These are phyloP conservation scores for Heterohyrax brucei DNA, from an alignment of 2,797 vertebrate species.

Conservation along the genomic window DNA sequence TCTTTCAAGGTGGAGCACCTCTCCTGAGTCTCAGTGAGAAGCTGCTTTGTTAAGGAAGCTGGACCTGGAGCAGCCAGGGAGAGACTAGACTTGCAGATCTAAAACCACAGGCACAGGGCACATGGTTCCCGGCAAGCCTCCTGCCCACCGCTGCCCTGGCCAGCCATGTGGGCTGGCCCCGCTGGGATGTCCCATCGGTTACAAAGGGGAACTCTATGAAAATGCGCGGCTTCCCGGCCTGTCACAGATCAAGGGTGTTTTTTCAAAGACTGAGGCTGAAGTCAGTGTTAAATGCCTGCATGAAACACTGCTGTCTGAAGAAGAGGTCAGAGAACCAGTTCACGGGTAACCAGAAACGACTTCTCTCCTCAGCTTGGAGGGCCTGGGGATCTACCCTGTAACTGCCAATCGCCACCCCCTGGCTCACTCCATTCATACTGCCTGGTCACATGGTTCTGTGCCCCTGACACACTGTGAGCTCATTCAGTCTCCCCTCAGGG, in stretches of 20 bases:
- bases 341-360: background rate
- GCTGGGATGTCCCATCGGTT: slow-evolving; percentile 40
- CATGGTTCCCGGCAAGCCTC: background rate
- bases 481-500: background rate
- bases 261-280: background rate
- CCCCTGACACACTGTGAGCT: accelerated
- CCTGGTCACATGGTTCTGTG: background rate
- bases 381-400: background rate
- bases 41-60: slow-evolving; percentile 46
- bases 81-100: background rate
- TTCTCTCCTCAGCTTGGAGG: background rate
- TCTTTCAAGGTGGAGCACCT: accelerated
- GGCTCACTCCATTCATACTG: accelerated
- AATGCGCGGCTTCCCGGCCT: background rate
- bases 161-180: background rate
- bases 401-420: background rate
- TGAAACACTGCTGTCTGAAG: background rate
- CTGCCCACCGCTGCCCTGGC: background rate
- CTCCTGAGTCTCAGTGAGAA: background rate
- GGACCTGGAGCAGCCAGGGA: background rate
- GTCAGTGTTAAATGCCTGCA: background rate
- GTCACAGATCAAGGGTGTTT: background rate
- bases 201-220: background rate
- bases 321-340: background rate
- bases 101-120: background rate